Percentiles rank a stretch among this genome's conserved stretches.
Conservation (phyloP, 2,888 invertebrate species). For the Lottia scabra region DNA sequence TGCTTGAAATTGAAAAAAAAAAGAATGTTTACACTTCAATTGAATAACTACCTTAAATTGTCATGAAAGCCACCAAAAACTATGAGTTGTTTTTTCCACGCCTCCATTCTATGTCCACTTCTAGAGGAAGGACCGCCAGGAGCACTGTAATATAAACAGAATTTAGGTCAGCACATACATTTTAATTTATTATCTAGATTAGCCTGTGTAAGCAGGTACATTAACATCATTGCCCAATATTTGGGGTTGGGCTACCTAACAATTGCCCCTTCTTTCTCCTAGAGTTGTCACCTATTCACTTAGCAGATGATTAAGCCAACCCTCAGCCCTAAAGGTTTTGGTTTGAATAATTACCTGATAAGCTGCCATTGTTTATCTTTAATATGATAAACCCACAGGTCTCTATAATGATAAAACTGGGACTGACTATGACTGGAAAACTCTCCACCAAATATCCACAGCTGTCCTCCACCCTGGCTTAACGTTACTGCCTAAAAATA, state of each 20-base stretch:
- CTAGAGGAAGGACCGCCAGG: conserved; percentile 84
- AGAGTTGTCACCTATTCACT: too few relatives aligned
- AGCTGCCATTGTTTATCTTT: conserved; percentile 83
- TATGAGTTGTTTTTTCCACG: conserved; percentile 81
- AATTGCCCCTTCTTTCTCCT: too few relatives aligned
- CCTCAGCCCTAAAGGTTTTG: too few relatives aligned
- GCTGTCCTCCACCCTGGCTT: conserved; percentile 80
- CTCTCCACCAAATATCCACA: conserved; percentile 91
- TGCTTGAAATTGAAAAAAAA: too few relatives aligned
- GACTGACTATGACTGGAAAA: conserved; percentile 89
- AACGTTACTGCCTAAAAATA: conserved; percentile 76
- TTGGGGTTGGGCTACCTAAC: too few relatives aligned
- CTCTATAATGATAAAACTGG: conserved; percentile 93
- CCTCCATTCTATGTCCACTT: conserved; percentile 90
- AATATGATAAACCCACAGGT: conserved; percentile 88
- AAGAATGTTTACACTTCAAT: too few relatives aligned
- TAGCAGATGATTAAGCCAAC: too few relatives aligned
- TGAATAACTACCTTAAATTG: conserved; percentile 71
- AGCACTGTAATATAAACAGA: conserved; percentile 70
- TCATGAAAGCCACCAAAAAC: conserved; percentile 95
- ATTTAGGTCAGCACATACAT: neutral
- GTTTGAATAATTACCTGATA: conserved; percentile 66
- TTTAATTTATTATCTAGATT: too few relatives aligned
- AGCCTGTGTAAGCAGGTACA: too few relatives aligned
- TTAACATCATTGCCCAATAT: too few relatives aligned